Percentiles rank a stretch among this genome's conserved stretches.
These are phyloP conservation scores for Stomatorhinus walkeri DNA, from an alignment of 2,797 vertebrate species.

Conservation along the genomic window DNA sequence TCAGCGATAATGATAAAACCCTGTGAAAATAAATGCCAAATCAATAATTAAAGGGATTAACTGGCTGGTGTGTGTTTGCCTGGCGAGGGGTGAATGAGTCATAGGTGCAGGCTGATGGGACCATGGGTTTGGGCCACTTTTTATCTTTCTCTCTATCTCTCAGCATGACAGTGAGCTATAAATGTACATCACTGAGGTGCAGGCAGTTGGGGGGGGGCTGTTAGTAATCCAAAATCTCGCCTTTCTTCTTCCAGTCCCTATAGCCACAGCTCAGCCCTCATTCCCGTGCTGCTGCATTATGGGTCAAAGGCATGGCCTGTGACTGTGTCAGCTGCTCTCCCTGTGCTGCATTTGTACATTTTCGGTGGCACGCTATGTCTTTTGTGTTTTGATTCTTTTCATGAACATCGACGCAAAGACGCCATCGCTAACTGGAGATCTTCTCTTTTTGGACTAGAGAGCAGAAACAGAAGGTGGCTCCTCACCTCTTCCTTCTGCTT, in stretches of 20 bases:
- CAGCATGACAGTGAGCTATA: not conserved
- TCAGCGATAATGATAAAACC: slow-evolving; percentile 1
- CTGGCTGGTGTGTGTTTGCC: not conserved
- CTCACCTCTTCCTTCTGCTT: not conserved
- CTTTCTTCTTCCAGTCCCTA: not conserved
- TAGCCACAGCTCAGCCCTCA: not conserved
- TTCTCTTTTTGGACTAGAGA: not conserved
- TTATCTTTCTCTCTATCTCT: not conserved
- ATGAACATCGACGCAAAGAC: not conserved
- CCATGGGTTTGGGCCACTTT: not conserved
- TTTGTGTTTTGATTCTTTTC: not conserved
- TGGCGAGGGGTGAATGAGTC: not conserved
- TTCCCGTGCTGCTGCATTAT: not conserved
- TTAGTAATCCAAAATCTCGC: not conserved
- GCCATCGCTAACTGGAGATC: not conserved
- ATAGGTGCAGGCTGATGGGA: not conserved
- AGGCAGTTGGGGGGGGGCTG: not conserved
- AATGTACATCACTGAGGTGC: not conserved
- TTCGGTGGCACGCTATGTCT: not conserved
- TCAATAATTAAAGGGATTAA: slow-evolving; percentile 14
- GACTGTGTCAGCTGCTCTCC: not conserved
- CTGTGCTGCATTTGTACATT: not conserved
- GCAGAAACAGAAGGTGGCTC: not conserved
- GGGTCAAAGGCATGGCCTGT: not conserved
- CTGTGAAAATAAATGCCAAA: not conserved